Percentiles rank a stretch among this genome's conserved stretches.
phyloP scores from a whole-genome alignment of 2,888 invertebrate species.

The Bembecia ichneumoniformis region DNA sequence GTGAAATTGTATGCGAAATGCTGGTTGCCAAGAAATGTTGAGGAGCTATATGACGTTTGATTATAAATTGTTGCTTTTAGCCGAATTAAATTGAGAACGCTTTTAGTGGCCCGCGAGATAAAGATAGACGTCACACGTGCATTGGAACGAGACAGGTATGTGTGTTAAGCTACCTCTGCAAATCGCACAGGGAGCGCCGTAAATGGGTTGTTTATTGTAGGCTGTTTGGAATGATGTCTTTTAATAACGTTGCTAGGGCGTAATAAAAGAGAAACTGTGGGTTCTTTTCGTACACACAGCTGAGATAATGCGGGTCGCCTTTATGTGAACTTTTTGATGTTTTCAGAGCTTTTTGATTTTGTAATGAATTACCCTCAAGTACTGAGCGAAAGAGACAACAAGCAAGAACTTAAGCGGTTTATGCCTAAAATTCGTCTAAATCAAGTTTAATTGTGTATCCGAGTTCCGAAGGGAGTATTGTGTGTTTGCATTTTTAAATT shows the following conservation, averaged over 20 bases:
- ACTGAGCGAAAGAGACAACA: no score
- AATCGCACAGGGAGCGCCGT: slow-evolving; percentile 22
- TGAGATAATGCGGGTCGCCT: background rate
- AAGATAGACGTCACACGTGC: slow-evolving; percentile 1
- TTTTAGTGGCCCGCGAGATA: slow-evolving; percentile 11
- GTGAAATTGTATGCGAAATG: background rate
- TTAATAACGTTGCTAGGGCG: slow-evolving; percentile 29
- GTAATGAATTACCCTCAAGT: no score
- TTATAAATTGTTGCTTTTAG: slow-evolving; percentile 32
- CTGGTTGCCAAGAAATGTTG: background rate
- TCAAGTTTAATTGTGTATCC: no score
- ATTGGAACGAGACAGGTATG: background rate
- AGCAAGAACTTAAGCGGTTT: no score
- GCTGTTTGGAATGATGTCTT: slow-evolving; percentile 43
- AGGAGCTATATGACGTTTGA: slow-evolving; percentile 5
- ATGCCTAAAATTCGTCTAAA: no score
- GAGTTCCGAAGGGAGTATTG: no score
- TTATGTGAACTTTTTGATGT: background rate
- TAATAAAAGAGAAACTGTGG: slow-evolving; percentile 14
- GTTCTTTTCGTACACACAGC: background rate
- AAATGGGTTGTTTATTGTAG: slow-evolving; percentile 49
- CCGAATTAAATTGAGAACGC: slow-evolving; percentile 26
- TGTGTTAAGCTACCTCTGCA: slow-evolving; percentile 9
- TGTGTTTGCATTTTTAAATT: no score
- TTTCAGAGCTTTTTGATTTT: no score